Conservation (phyloP, 2,888 invertebrate genomes). For the Bembecia ichneumoniformis region DNA sequence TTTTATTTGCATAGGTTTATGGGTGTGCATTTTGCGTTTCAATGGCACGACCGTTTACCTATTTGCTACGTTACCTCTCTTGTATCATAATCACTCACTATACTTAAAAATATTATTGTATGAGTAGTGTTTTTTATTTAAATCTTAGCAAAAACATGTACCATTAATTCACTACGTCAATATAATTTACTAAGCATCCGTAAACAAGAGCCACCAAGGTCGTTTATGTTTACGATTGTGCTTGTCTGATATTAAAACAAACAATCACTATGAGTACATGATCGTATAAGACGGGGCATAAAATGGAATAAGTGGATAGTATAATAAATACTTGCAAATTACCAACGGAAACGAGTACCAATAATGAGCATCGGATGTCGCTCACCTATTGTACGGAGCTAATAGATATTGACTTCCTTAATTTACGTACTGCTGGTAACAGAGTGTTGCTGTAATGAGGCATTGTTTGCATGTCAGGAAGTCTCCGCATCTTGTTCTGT, state of each 20-base stretch:
- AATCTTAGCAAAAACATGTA: background rate
- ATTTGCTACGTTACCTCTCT: background rate
- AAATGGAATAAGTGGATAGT: slow-evolving; percentile 15
- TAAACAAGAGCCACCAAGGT: slow-evolving; percentile 55
- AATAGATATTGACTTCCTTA: slow-evolving; percentile 71
- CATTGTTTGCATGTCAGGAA: slow-evolving; percentile 47
- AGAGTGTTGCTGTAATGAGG: slow-evolving; percentile 54
- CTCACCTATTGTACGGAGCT: slow-evolving; percentile 70
- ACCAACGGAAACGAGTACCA: slow-evolving; percentile 63
- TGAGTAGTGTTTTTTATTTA: background rate
- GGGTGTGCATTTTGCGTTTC: slow-evolving; percentile 16
- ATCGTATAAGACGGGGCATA: background rate
- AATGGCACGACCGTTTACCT: background rate
- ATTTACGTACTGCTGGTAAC: slow-evolving; percentile 50
- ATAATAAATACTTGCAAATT: slow-evolving; percentile 53
- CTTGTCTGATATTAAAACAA: slow-evolving; percentile 15
- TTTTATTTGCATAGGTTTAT: slow-evolving; percentile 49
- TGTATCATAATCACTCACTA: background rate
- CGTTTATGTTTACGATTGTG: slow-evolving; percentile 45
- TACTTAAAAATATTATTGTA: background rate
- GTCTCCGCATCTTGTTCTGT: slow-evolving; percentile 47
- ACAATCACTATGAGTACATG: background rate
- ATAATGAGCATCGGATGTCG: slow-evolving; percentile 73
- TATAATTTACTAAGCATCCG: slow-evolving; percentile 52
- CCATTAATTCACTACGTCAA: slow-evolving; percentile 10